Percentiles rank a stretch among this genome's conserved stretches.
phyloP scores from a whole-genome alignment of 2,113 vertebrate genomes.

The Junco hyemalis region DNA sequence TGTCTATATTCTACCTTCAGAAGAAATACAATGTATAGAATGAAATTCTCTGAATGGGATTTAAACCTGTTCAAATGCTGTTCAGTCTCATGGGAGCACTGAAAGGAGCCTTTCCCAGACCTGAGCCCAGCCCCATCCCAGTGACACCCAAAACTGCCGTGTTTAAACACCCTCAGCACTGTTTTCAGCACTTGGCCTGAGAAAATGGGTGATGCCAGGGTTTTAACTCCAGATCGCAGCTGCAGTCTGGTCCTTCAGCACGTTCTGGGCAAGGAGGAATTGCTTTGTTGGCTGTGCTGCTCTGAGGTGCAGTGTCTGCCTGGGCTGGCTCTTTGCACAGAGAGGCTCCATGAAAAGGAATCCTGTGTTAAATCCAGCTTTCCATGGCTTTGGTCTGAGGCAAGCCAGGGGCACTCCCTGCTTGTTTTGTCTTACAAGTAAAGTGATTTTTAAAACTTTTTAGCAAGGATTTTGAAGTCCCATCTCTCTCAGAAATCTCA shows the following conservation, averaged over 20 bases:
- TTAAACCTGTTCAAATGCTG: not conserved
- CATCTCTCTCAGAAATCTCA: not conserved
- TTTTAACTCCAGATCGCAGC: not conserved
- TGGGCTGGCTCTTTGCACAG: not conserved
- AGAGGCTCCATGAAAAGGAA: not conserved
- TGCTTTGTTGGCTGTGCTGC: not conserved
- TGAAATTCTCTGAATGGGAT: not conserved
- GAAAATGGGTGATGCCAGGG: not conserved
- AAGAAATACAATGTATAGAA: accelerated
- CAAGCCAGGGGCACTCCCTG: not conserved
- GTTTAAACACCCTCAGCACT: not conserved
- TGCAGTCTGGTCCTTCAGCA: not conserved
- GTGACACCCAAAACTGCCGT: not conserved
- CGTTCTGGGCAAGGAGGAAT: not conserved
- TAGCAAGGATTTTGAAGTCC: not conserved
- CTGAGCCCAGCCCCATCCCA: not conserved
- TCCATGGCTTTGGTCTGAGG: not conserved
- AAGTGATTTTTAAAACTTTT: not conserved
- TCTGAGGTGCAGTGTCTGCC: not conserved
- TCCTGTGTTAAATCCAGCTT: not conserved
- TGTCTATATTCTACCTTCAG: not conserved
- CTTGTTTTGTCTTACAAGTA: not conserved
- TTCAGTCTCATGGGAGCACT: not conserved
- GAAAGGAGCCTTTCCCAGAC: not conserved
- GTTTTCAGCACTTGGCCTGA: not conserved